A percentile compares a stretch with the other conserved stretches of the same genome.
Conservation (phyloP, 1,140 invertebrate genomes). For the Eupeodes corollae region DNA sequence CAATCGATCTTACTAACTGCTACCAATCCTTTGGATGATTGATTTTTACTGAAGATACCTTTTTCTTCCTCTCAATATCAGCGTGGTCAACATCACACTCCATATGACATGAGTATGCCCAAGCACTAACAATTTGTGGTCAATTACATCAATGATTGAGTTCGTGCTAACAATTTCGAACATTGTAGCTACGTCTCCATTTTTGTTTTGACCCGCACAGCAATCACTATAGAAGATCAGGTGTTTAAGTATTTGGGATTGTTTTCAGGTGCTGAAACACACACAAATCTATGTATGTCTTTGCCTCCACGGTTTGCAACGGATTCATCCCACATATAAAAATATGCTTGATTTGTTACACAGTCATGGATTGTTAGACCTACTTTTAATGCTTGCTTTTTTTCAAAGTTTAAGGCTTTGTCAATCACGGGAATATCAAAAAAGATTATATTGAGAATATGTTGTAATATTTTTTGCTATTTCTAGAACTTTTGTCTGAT, state of each 20-base stretch:
- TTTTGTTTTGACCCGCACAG: conserved; percentile 32
- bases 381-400: no score
- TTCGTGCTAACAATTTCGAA: conserved; percentile 9
- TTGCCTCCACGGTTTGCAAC: no score
- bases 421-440: no score
- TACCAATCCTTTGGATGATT: no score
- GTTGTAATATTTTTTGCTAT: no score
- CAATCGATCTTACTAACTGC: no score
- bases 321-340: no score
- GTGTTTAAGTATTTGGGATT: conserved; percentile 10
- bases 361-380: conserved; percentile 30
- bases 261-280: conserved; percentile 15
- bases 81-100: conserved; percentile 25
- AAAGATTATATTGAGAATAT: no score
- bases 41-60: conserved; percentile 12
- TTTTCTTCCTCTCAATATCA: conserved; percentile 22
- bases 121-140: conserved; percentile 31
- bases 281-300: conserved; percentile 20
- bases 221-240: conserved; percentile 27
- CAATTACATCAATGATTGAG: conserved; percentile 8
- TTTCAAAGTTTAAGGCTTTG: no score
- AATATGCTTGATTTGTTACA: conserved; percentile 10
- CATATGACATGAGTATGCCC: no score
- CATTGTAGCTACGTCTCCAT: conserved; percentile 17
- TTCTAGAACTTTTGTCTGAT: no score